A percentile compares a stretch with the other conserved stretches of the same genome.
Evolutionary conservation across 1,140 invertebrate species (phyloP).

Genomic region (Papilio aristodemus): DNA sequence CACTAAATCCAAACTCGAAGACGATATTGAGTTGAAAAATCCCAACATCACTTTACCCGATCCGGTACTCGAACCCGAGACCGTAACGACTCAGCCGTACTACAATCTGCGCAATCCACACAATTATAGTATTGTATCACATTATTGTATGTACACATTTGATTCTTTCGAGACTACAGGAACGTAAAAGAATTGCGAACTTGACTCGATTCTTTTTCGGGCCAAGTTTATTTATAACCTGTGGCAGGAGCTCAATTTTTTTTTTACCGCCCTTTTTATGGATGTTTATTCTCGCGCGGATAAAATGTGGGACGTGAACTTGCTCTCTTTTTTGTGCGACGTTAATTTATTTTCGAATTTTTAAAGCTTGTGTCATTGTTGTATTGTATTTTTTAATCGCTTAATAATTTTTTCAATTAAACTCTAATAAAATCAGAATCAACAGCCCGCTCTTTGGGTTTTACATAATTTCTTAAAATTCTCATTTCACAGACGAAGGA

Average conservation of each 20-base stretch:
- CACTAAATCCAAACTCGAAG: no score
- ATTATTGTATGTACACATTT: constrained; percentile 3
- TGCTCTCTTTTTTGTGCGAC: constrained; percentile 37
- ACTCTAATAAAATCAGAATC: no score
- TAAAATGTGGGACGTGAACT: constrained; percentile 33
- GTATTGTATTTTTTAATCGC: neutral
- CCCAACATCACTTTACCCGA: no score
- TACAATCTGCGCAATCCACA: no score
- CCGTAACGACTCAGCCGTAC: no score
- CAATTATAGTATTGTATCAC: no score
- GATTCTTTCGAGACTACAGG: constrained; percentile 17
- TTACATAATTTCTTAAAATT: neutral
- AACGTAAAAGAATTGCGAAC: constrained; percentile 53
- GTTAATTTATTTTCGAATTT: constrained; percentile 11
- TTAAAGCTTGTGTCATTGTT: constrained; percentile 5
- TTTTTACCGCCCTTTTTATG: constrained; percentile 34
- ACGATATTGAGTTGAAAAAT: no score
- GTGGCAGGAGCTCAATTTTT: constrained; percentile 23
- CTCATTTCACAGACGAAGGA: neutral
- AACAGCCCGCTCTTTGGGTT: no score
- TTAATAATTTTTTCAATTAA: no score
- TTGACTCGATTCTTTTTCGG: constrained; percentile 56
- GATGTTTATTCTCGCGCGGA: constrained; percentile 30
- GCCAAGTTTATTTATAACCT: constrained; percentile 38
- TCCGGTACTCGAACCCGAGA: no score